Evolutionary conservation across 2,888 invertebrate species (phyloP), one percentile per base, ranked within the genome.

Genomic region (Keiferia lycopersicella): DNA sequence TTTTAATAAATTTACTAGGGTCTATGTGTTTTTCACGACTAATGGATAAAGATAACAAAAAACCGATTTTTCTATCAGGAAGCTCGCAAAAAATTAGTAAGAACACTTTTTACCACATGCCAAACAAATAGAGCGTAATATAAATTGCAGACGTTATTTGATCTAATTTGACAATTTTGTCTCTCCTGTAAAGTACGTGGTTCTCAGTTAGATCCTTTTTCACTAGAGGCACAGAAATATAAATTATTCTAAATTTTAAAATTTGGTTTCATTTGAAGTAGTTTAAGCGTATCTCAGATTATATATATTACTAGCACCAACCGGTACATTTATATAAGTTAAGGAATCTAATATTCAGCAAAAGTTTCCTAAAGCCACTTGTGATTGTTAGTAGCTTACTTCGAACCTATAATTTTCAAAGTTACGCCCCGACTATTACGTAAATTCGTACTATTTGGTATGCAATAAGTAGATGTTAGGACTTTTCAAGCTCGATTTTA

Each of bases 391-490:
- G 20, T 11, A 61, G 34, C 51, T 26, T 50, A 8, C 6, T 39
- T 53, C 60, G 66, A 68, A 68, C 69, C 67, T 63, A 66, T 74
- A 67, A 77, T 76, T 75, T 71, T 58, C n/a, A 61, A 61, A 51
- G 65, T 65, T 62, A 72, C 80, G 76, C 75, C 79, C 71, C 71
- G 69, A 73, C 68, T 34, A 65, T 76, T 73, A 51, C 68, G 64
- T 69, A 56, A 34, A 34, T 34, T 34, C 10, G 34, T 16, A n/a
- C n/a, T 4, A 74, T 73, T 68, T 63, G 60, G 39, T 68, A 76
- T 76, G 69, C 67, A 67, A 16, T 51, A 51, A 48, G 48, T 48
- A 48, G 34, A 34, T 34, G 10, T 48, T 45, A 45, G 45, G 45
- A 4, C 16, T 16, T 48, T 4, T 34, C 34, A 34, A 34, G 8